Percentiles rank a stretch among this genome's conserved stretches.
phyloP scores from a whole-genome alignment of 2,113 vertebrate species.

The Rhynchomys soricoides region DNA sequence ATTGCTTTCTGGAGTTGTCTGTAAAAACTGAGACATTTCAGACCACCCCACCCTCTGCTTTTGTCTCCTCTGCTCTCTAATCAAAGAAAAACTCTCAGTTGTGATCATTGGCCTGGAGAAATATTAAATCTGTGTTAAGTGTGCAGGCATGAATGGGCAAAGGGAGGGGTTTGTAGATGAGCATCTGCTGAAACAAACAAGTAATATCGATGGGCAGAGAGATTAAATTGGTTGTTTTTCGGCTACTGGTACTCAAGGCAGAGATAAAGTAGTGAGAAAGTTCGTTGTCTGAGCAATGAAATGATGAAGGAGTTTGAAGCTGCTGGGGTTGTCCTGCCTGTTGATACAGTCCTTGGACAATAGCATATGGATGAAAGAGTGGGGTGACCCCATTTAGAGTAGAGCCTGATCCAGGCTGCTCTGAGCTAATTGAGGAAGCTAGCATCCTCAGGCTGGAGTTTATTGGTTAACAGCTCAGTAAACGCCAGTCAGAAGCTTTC shows the following conservation, averaged over 20 bases:
- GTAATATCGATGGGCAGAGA: constrained; percentile 40
- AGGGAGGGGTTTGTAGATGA: constrained; percentile 24
- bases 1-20: background rate
- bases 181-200: constrained; percentile 64
- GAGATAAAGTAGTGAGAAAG: constrained; percentile 36
- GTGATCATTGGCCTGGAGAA: constrained; percentile 68
- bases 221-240: constrained; percentile 37
- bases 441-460: background rate
- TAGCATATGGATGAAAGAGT: background rate
- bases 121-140: constrained; percentile 48
- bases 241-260: constrained; percentile 29
- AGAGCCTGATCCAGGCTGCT: background rate
- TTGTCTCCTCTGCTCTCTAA: background rate
- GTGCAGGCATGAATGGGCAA: constrained; percentile 62
- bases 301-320: constrained; percentile 29
- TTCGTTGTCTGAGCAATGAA: constrained; percentile 36
- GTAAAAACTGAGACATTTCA: constrained; percentile 9
- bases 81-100: constrained; percentile 34
- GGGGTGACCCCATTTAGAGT: background rate
- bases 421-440: background rate
- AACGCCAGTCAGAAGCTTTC: constrained; percentile 38
- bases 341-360: background rate
- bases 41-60: background rate
- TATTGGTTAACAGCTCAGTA: constrained; percentile 31
- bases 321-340: background rate